Evolutionary conservation across 2,113 vertebrate species (phyloP), one percentile per base, ranked within the genome.

Genomic region (Chaetops frenatus): DNA sequence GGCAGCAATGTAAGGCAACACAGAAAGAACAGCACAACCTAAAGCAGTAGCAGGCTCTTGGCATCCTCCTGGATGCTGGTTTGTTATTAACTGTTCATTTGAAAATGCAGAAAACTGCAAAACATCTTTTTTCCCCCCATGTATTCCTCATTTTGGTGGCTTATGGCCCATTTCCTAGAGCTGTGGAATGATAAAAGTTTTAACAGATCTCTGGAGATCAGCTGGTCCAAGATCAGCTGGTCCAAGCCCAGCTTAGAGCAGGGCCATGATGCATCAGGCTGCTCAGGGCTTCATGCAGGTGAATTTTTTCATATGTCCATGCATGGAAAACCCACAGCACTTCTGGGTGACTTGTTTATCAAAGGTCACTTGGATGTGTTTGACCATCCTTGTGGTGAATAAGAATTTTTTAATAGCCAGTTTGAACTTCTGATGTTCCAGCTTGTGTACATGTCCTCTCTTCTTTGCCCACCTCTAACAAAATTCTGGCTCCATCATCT

Each of bases 381-480:
- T 54, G 42, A 33, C 21, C 16, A 40, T 66, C 51, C 28, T 48
- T 51, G 24, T 48, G 11, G 4, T 73, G 28, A 78, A 50, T 54
- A 81, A 33, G 6, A 70, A 35, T 54, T 56, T 66, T 15, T 61
- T 73, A 40, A 35, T 12, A 38, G 10, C 19, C 65, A 7, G 6
- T 73, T 58, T 36, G 51, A 64, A 74, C 72, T 80, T 71, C 33
- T 2, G 1, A 2, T 33, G 3, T 80, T 48, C 50, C n/a, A 65
- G 38, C 9, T 64, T 27, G 4, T 65, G 29, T 42, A 23, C 20
- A 8, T 38, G 86, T 7, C 31, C 40, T 56, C 14, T 90, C 12
- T 23, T 38, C 28, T 72, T 31, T 65, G 21, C 0, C 0, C 18
- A 42, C 15, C n/a, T 80, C 15, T 69, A 25, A 8, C 3, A 0